Conservation (phyloP, 2,888 invertebrate genomes). For the Ctena decussata region DNA sequence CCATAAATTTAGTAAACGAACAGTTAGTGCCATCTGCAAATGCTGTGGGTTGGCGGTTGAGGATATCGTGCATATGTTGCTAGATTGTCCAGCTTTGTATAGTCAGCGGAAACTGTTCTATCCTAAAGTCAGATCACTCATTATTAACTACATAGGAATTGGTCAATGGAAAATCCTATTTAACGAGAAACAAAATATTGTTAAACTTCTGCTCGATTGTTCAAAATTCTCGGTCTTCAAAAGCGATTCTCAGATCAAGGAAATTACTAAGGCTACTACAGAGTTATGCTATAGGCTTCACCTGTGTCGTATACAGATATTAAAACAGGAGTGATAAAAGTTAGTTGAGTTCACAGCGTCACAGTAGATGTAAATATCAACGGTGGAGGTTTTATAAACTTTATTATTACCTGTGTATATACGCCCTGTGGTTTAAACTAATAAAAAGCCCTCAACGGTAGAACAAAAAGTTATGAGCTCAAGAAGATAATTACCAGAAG, state of each 20-base stretch:
- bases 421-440: no score
- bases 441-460: no score
- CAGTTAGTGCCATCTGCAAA: not conserved
- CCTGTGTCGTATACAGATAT: no score
- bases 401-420: no score
- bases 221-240: not conserved
- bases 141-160: not conserved
- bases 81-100: not conserved
- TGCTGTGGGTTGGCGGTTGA: not conserved
- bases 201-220: not conserved
- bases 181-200: not conserved
- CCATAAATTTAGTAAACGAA: not conserved
- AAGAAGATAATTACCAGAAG: no score
- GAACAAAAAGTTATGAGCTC: no score
- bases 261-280: not conserved
- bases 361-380: no score
- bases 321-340: no score
- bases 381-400: no score
- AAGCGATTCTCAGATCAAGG: not conserved
- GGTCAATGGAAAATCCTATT: not conserved
- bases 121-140: not conserved
- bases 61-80: not conserved
- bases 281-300: not conserved
- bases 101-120: not conserved
- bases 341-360: no score